Base-by-base conservation (phyloP, 2,797 vertebrate species). In the Channallabes apus region DNA sequence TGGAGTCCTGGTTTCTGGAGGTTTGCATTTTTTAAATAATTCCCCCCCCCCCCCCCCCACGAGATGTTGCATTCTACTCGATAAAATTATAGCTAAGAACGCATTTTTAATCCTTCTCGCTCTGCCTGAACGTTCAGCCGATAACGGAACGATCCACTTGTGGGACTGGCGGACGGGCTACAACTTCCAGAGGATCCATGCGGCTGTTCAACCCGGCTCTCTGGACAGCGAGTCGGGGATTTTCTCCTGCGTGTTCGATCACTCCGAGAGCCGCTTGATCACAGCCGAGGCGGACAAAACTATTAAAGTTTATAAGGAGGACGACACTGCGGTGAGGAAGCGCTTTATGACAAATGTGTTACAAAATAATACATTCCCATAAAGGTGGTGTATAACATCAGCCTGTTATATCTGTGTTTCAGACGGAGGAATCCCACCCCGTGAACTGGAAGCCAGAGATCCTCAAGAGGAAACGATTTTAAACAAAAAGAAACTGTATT, bases 101-200 rank as follows among this genome's bases (percentile, higher is more conserved):
- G 24, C 71, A 32, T n/a, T 56, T 46, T 51, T 54, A 54, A 51
- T 41, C 46, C 15, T 29, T 22, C 24, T 41, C 12, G 58, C 20
- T 75, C 38, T 38, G 1, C 2, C 22, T 67, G 7, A 17, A n/a
- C 4, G 11, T 73, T 56, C 84, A 99, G 98, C 98, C 76, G 98
- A 99, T 93, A 99, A 99, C 65, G 98, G 98, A 61, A 99, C 98
- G 64, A 98, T 99, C 95, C 98, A 99, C 92, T 95, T 99, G 94
- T 99, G 98, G 98, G 98, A 99, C 69, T 99, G 98, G 98, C 96
- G 98, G 91, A 99, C 98, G 0, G 98, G 98, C 24, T 99, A 99
- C 91, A 99, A 99, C 92, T 99, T 99, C 94, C 98, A 99, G 94
- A 93, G 98, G 79, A 98, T 99, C 61, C 98, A 99, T 0, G 98